Conservation (phyloP, 2,888 invertebrate genomes). For the Odontocolon sp. region DNA sequence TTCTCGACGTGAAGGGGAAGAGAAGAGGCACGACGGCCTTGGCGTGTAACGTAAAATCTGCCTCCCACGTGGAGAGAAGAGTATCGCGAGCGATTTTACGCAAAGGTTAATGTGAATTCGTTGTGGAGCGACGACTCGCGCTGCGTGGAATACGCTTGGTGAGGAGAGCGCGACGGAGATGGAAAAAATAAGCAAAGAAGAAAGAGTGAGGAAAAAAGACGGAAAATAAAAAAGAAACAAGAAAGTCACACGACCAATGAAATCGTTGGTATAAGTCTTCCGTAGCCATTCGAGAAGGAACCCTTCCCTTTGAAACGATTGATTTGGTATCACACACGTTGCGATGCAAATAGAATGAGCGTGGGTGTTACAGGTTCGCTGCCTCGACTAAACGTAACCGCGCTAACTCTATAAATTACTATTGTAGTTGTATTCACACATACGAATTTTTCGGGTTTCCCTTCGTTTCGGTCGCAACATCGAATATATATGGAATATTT, state of each 20-base stretch:
- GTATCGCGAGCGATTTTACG: constrained; percentile 44
- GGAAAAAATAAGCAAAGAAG: background rate
- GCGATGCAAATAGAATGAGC: constrained; percentile 64
- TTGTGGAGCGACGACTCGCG: constrained; percentile 31
- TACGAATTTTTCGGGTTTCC: background rate
- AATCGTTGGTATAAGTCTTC: background rate
- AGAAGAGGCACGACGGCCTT: constrained; percentile 30
- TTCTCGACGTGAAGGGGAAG: background rate
- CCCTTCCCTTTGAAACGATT: constrained; percentile 46
- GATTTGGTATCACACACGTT: constrained; percentile 56
- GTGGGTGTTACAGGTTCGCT: constrained; percentile 63
- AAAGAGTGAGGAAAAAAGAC: background rate
- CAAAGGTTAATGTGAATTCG: constrained; percentile 53
- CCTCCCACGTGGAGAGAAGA: constrained; percentile 48
- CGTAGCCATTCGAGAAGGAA: background rate
- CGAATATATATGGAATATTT: too few species aligned
- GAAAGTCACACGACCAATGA: background rate
- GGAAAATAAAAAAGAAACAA: constrained; percentile 3
- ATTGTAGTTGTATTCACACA: constrained; percentile 10
- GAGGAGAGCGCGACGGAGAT: constrained; percentile 27
- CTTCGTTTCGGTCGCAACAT: too few species aligned
- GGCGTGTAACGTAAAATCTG: constrained; percentile 49
- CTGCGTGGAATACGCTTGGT: constrained; percentile 24
- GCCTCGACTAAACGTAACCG: constrained; percentile 31
- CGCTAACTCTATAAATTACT: constrained; percentile 14